Percentiles rank a stretch among this genome's conserved stretches.
Conservation (phyloP, 2,888 invertebrate genomes). For the Dermolepida albohirtum region DNA sequence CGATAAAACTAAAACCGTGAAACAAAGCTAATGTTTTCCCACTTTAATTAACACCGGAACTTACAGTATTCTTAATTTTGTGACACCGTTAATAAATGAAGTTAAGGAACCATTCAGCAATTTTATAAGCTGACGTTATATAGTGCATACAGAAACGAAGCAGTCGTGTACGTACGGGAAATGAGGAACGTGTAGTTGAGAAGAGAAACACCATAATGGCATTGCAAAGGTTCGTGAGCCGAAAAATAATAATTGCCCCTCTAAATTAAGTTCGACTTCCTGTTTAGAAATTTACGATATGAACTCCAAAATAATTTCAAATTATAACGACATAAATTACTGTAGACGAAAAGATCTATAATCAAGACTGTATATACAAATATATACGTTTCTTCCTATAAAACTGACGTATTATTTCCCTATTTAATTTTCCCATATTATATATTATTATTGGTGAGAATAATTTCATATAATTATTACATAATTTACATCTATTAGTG, state of each 20-base stretch:
- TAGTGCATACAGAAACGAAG: neutral
- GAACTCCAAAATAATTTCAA: slow-evolving; percentile 26
- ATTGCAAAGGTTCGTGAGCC: slow-evolving; percentile 27
- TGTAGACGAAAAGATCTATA: slow-evolving; percentile 3
- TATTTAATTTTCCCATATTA: no score
- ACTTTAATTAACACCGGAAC: no score
- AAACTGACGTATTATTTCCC: no score
- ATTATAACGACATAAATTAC: slow-evolving; percentile 7
- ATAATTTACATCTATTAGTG: no score
- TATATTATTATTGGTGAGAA: no score
- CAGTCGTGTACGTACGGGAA: slow-evolving; percentile 12
- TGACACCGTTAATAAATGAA: slow-evolving; percentile 20
- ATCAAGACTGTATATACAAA: neutral
- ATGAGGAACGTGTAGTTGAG: slow-evolving; percentile 7
- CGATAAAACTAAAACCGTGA: no score
- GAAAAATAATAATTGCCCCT: slow-evolving; percentile 36
- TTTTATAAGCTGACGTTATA: slow-evolving; percentile 13
- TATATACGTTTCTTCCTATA: no score
- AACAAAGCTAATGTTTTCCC: no score
- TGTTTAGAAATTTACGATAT: slow-evolving; percentile 26
- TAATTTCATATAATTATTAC: no score
- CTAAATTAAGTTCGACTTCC: slow-evolving; percentile 31
- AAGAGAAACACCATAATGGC: slow-evolving; percentile 18
- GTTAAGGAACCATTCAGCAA: slow-evolving; percentile 32
- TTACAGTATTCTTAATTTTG: neutral